These are phyloP conservation scores for Ranitomeya imitator DNA, from an alignment of 2,113 vertebrate genomes.

Conservation along the genomic window DNA sequence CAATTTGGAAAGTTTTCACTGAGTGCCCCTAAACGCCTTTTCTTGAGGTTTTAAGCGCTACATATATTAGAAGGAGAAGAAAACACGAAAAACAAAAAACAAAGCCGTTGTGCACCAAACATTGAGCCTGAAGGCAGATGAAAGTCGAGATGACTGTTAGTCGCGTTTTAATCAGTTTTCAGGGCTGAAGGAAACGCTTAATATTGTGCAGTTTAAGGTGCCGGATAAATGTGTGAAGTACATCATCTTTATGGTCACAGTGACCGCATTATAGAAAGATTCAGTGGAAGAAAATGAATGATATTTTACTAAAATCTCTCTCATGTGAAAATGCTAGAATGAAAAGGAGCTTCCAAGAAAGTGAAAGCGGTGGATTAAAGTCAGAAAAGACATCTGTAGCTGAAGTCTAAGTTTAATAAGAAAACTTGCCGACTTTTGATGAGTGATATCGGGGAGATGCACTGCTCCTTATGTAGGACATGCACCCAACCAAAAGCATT, in stretches of 20 bases:
- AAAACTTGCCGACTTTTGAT: neutral
- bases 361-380: neutral
- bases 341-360: constrained; percentile 6
- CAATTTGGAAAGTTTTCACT: neutral
- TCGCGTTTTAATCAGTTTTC: neutral
- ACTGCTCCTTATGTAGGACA: neutral
- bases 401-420: neutral
- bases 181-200: neutral
- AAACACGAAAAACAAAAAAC: neutral
- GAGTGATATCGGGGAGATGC: neutral
- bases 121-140: neutral
- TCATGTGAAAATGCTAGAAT: constrained; percentile 18
- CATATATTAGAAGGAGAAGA: no score
- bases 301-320: constrained; percentile 23
- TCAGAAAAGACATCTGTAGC: neutral
- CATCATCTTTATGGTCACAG: constrained; percentile 38
- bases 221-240: constrained; percentile 17
- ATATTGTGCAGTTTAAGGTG: constrained; percentile 7
- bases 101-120: neutral
- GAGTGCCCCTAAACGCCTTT: neutral
- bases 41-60: neutral
- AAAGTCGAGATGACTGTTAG: constrained; percentile 24
- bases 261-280: constrained; percentile 32
- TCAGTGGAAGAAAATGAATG: constrained; percentile 8
- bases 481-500: neutral